phyloP scores from a whole-genome alignment of 1,140 invertebrate species.

The Oreohelix idahoensis region DNA sequence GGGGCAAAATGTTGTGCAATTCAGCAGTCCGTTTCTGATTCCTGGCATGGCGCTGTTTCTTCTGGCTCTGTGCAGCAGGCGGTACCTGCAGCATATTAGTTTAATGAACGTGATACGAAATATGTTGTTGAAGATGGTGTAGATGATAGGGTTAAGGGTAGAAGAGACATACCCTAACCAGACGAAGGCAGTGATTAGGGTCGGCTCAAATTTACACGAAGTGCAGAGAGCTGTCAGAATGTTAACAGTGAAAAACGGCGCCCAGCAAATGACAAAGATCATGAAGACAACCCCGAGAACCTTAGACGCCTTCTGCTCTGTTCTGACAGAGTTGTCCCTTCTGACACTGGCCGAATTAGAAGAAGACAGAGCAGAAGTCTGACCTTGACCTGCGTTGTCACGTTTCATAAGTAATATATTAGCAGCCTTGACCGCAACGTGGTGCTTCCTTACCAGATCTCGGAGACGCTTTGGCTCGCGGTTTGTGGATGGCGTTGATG shows the following conservation, averaged over 20 bases:
- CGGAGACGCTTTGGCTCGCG: constrained; percentile 49
- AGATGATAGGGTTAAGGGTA: constrained; percentile 73
- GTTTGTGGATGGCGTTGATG: neutral
- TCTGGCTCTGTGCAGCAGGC: constrained; percentile 51
- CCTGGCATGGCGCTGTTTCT: constrained; percentile 35
- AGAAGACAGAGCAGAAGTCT: constrained; percentile 7
- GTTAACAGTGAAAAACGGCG: constrained; percentile 72
- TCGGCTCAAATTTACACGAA: constrained; percentile 70
- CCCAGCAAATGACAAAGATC: constrained; percentile 72
- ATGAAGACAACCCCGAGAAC: constrained; percentile 72
- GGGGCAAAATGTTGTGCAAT: constrained; percentile 12
- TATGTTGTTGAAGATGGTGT: constrained; percentile 73
- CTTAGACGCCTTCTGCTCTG: constrained; percentile 93
- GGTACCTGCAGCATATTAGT: constrained; percentile 65
- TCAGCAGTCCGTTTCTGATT: constrained; percentile 28
- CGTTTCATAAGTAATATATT: constrained; percentile 62
- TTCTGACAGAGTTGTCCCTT: constrained; percentile 71
- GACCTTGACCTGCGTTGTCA: constrained; percentile 38
- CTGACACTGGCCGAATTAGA: constrained; percentile 26
- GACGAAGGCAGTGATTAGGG: constrained; percentile 66
- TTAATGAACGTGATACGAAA: constrained; percentile 72
- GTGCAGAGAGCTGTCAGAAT: constrained; percentile 74
- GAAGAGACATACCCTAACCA: constrained; percentile 73
- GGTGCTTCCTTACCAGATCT: constrained; percentile 65
- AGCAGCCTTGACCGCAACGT: constrained; percentile 63